phyloP scores from a whole-genome alignment of 2,888 invertebrate genomes.

The Dione vanillae region DNA sequence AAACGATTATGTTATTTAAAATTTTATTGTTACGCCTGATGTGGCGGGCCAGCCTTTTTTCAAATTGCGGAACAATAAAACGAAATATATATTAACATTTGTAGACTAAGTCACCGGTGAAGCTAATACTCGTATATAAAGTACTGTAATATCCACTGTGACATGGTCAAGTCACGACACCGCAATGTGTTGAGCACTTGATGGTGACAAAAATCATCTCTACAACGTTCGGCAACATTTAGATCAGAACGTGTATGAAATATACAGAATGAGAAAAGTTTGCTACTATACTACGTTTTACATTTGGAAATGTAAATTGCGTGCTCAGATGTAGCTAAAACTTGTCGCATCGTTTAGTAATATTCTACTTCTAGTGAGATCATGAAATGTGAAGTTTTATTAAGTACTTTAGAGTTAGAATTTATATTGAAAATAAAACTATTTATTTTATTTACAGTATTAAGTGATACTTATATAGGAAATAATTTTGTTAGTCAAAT shows the following conservation, averaged over 20 bases:
- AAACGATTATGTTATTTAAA: no score
- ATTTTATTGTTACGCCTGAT: no score
- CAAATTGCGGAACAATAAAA: no score
- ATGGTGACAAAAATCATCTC: slow-evolving; percentile 16
- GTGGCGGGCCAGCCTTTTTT: no score
- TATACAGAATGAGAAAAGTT: slow-evolving; percentile 24
- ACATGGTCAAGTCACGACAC: neutral
- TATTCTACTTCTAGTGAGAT: neutral
- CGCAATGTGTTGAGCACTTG: slow-evolving; percentile 7
- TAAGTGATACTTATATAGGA: neutral
- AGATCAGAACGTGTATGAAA: slow-evolving; percentile 25
- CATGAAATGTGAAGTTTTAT: slow-evolving; percentile 5
- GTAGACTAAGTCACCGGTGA: neutral
- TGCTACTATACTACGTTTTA: slow-evolving; percentile 18
- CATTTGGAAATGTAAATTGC: slow-evolving; percentile 23
- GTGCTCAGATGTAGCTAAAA: neutral
- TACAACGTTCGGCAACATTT: slow-evolving; percentile 8
- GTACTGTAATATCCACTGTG: neutral
- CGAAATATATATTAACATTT: neutral
- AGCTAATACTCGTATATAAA: neutral
- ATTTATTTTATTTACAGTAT: neutral
- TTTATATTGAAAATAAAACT: neutral
- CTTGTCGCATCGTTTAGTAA: neutral
- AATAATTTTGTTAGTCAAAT: neutral
- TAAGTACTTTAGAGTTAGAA: neutral